Base-by-base conservation (phyloP, 2,888 invertebrate genomes). In the Mythimna ferrago region DNA sequence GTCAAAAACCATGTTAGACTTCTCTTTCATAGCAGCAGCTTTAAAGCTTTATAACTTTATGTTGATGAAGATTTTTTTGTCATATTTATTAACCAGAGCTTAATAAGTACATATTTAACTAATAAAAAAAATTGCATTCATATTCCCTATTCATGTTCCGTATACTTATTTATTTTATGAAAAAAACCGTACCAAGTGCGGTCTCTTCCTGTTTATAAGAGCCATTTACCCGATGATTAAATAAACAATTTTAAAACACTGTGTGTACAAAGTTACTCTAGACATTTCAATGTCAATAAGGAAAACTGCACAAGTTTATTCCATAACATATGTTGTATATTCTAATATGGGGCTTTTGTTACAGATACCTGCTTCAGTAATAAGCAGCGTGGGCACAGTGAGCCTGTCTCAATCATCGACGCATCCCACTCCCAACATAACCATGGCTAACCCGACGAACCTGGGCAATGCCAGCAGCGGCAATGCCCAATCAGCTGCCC, bases 331-430 rank as follows among this genome's bases (percentile, higher is more conserved):
- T 60, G 54, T 53, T 65, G 10, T 65, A 10, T 51, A 56, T 64
- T 53, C n/a, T 44, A 60, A 60, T 51, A 21, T 62, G 54, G 61
- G 61, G 53, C 66, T 66, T 77, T 82, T 83, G 75, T 93, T 93
- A 56, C 86, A 97, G 97, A 97, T 97, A 76, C 97, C 97, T 73
- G 97, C 97, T 73, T 97, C 97, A 61, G 97, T 97, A 86, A 97
- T 97, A 88, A 97, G 97, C 92, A 97, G 97, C 86, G 96, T 97
- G 78, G 97, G 97, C 83, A 96, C 97, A 85, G 96, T 97, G 80
- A 97, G 97, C 89, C 89, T 96, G 74, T 95, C 96, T 71, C 95
- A 95, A 80, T 93, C 96, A 2, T 90, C 94, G 6, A 91, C 93
- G 16, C 92, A 94, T 75, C 93, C 91, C 1, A 93, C 92, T 53